Evolutionary conservation across 2,888 invertebrate species (phyloP).

Genomic region (Drosophila koepferae): DNA sequence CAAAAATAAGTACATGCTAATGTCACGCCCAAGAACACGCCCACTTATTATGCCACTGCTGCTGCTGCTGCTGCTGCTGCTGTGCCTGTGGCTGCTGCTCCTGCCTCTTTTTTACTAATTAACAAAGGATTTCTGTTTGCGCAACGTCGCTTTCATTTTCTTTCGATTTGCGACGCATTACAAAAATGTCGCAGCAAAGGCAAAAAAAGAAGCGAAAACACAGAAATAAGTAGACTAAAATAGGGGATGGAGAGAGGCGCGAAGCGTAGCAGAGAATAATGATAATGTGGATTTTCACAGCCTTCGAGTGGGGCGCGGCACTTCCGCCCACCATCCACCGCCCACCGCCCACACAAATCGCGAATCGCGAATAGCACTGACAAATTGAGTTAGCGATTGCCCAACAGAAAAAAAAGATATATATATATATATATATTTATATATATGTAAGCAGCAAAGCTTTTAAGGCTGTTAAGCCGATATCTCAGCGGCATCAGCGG

Average conservation of each 20-base stretch:
- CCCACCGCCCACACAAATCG: slow-evolving; percentile 1
- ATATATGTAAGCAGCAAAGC: slow-evolving; percentile 55
- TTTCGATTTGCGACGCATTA: slow-evolving; percentile 77
- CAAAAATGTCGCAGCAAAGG: slow-evolving; percentile 21
- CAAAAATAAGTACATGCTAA: slow-evolving; percentile 62
- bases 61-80: background rate
- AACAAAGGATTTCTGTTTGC: slow-evolving; percentile 70
- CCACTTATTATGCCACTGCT: slow-evolving; percentile 12
- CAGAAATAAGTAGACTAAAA: slow-evolving; percentile 7
- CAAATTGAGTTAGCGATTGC: slow-evolving; percentile 67
- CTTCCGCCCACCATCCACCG: too few species aligned
- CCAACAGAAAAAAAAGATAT: background rate
- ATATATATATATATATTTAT: too few species aligned
- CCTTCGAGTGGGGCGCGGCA: slow-evolving; percentile 22
- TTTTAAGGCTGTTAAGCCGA: slow-evolving; percentile 67
- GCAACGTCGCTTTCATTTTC: slow-evolving; percentile 60
- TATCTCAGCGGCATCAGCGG: slow-evolving; percentile 37
- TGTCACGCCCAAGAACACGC: slow-evolving; percentile 44
- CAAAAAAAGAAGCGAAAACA: slow-evolving; percentile 48
- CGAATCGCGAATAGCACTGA: slow-evolving; percentile 52
- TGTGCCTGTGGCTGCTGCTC: background rate
- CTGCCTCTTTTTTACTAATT: slow-evolving; percentile 56
- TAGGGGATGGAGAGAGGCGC: background rate
- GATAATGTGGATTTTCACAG: slow-evolving; percentile 65
- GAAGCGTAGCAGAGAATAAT: slow-evolving; percentile 30